Percentiles rank a stretch among this genome's conserved stretches.
phyloP scores from a whole-genome alignment of 1,140 invertebrate genomes.

The Pinna nobilis region DNA sequence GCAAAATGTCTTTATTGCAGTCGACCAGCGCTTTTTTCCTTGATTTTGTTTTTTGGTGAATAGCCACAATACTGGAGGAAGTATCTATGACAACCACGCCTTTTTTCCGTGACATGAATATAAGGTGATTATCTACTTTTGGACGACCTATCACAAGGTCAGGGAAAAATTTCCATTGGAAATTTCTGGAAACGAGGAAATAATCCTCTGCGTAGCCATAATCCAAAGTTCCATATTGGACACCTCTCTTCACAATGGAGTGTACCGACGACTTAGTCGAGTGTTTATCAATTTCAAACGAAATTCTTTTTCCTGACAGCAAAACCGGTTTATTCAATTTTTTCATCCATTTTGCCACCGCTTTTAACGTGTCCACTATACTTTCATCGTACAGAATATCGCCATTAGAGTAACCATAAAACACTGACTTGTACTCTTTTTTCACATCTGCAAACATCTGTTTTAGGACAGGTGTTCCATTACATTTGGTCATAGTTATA shows the following conservation, averaged over 20 bases:
- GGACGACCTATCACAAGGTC: slow-evolving; percentile 24
- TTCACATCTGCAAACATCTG: not conserved
- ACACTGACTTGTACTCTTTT: not conserved
- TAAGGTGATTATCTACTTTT: slow-evolving; percentile 24
- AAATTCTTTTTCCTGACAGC: no score
- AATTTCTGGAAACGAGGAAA: slow-evolving; percentile 18
- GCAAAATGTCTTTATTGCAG: slow-evolving; percentile 28
- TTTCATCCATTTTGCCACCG: no score
- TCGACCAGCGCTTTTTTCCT: not conserved
- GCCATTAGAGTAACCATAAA: not conserved
- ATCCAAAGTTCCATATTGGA: not conserved
- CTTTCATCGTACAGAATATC: not conserved
- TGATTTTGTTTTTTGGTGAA: slow-evolving; percentile 31
- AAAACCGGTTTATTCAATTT: no score
- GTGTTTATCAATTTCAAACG: no score
- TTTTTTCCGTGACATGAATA: slow-evolving; percentile 9
- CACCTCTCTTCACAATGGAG: no score
- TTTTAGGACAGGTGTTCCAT: not conserved
- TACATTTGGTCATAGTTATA: not conserved
- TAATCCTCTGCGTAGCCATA: slow-evolving; percentile 32
- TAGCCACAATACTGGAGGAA: slow-evolving; percentile 12
- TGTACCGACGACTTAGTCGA: no score
- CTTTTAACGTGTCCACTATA: not conserved
- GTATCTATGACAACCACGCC: slow-evolving; percentile 16
- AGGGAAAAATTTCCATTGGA: slow-evolving; percentile 18